Evolutionary conservation across 2,888 invertebrate species (phyloP), one percentile per base, ranked within the genome.

Genomic region (Nasonia oneida): DNA sequence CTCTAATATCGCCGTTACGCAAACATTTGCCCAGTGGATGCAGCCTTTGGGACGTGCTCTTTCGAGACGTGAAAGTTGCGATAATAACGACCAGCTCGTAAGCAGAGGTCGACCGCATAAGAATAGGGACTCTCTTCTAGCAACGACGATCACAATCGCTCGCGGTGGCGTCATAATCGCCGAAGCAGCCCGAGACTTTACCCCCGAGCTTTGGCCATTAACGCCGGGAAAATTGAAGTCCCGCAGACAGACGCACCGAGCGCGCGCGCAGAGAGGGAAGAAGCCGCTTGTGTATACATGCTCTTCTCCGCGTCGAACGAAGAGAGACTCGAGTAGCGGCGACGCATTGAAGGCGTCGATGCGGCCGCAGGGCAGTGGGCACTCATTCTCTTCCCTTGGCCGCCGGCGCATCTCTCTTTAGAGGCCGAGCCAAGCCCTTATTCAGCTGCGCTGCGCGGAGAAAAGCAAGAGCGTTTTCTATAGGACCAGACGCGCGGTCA

Each of bases 401-500:
- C 15, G n/a, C 57, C 64, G 29, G 29, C 29, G 8, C 64, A 23
- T 64, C 64, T 29, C 64, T 53, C 23, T 70, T 42, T 39, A 71
- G 3, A 39, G 33, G 29, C 64, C 64, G 29, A 57, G 57, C 57
- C 64, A 29, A 64, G 29, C 10, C 64, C 64, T 64, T 23, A 29
- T 64, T 64, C 64, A 64, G 64, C 64, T 79, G n/a, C 33, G 8
- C 18, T 78, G 42, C 57, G n/a, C 50, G n/a, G 71, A 12, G 50
- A 47, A 50, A 33, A 57, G 76, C 76, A 87, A n/a, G 53, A 57
- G 33, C 84, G 89, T 89, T 90, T 91, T 91, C 90, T 90, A 90
- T 90, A 89, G 89, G 89, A 88, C 83, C 90, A 91, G 91, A 91
- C 91, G 88, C 88, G 90, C 89, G 91, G 91, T 91, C 91, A 91